Evolutionary conservation across 2,113 vertebrate species (phyloP), one percentile per base, ranked within the genome.

Genomic region (Pungitius pungitius): DNA sequence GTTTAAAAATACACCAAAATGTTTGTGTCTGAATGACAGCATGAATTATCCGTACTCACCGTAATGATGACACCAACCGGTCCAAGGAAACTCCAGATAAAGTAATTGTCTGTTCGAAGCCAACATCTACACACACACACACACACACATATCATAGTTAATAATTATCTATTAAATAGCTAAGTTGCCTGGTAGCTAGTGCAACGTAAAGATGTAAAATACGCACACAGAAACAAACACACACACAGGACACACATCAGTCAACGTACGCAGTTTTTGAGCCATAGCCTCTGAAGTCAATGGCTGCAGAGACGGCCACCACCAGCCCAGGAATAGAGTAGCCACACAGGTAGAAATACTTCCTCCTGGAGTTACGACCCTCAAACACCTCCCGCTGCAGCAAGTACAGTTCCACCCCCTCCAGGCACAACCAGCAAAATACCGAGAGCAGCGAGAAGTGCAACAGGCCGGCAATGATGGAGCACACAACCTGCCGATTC

Each of bases 81-180:
- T 33, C 96, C 96, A 0, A 98, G 96, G 87, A 98, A 98, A 66
- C 96, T 96, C 96, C 95, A 98, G 88, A 98, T 96, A 86, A 98
- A 98, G 69, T 96, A 96, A 75, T 96, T 96, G 87, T 97, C 96
- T 66, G 95, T 94, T 20, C 95, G 93, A 43, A 98, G 92, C 96
- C 96, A 98, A 85, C 96, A 98, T 52, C 96, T 98, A 81, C 42
- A 85, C 64, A 73, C 65, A 66, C 57, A 62, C 10, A 8, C 17
- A 72, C 9, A 59, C 18, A 72, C 51, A 84, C 64, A 85, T 65
- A 63, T 73, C 24, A 42, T 4, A 69, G 14, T 33, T 39, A 60
- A 64, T 57, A 42, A 30, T 1, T 54, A 27, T 8, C 4, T n/a
- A 6, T 3, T 45, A 37, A 35, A 59, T 11, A 57, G 40, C 18